Conservation (phyloP, 2,113 vertebrate genomes). For the Phrynocephalus versicolor region DNA sequence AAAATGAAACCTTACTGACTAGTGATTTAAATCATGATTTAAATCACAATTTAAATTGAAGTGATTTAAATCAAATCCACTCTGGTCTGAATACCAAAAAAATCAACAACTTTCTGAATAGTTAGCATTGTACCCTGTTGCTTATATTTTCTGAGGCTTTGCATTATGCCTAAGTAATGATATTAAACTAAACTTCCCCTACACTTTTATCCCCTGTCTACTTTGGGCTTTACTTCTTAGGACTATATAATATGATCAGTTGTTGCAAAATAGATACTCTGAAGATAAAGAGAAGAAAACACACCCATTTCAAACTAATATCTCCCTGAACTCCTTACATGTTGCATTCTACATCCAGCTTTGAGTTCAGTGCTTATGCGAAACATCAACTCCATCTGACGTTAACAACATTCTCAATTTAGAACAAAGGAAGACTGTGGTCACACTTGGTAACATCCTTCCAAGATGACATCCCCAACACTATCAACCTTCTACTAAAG, state of each 20-base stretch:
- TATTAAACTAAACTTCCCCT: background rate
- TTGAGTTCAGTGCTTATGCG: background rate
- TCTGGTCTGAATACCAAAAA: too few relatives aligned
- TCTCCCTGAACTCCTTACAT: background rate
- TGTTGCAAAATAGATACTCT: background rate
- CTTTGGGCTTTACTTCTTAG: background rate
- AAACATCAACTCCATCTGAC: background rate
- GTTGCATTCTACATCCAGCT: background rate
- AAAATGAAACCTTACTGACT: too few relatives aligned
- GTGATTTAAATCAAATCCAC: too few relatives aligned
- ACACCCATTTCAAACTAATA: background rate
- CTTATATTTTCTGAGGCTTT: conserved; percentile 23
- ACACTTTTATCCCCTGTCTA: background rate
- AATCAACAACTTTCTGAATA: too few relatives aligned
- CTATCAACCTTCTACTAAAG: background rate
- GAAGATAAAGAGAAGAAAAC: background rate
- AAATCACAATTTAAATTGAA: too few relatives aligned
- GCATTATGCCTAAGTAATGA: background rate
- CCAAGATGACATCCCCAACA: background rate
- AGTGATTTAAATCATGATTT: too few relatives aligned
- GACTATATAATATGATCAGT: background rate
- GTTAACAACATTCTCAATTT: background rate
- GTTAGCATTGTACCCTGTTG: background rate
- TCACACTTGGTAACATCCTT: background rate
- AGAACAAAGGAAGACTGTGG: too few relatives aligned